Evolutionary conservation across 2,797 vertebrate genomes (phyloP).

Genomic region (Micrastur ruficollis): DNA sequence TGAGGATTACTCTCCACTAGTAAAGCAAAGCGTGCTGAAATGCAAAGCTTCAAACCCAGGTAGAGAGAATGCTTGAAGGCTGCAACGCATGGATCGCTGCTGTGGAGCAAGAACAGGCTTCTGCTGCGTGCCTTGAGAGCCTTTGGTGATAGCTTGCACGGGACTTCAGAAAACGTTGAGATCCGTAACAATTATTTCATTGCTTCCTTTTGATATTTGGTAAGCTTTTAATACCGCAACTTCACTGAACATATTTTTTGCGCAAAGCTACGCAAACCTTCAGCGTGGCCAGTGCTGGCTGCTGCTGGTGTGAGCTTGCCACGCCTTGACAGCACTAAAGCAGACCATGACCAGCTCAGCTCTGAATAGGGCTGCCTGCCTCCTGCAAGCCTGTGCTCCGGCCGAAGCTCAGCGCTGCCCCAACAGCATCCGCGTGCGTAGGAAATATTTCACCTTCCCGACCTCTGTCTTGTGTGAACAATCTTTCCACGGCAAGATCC

Average conservation of each 20-base stretch:
- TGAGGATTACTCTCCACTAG: not conserved
- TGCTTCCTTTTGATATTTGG: not conserved
- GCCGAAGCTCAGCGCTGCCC: not conserved
- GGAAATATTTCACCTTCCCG: not conserved
- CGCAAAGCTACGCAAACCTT: rapidly evolving
- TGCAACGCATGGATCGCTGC: not conserved
- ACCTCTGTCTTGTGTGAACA: too few relatives aligned
- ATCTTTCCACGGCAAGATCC: not conserved
- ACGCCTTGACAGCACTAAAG: too few relatives aligned
- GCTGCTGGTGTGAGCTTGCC: not conserved
- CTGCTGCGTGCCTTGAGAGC: not conserved
- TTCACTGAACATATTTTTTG: too few relatives aligned
- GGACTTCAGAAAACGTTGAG: too few relatives aligned
- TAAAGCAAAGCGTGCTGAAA: not conserved
- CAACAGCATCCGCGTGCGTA: too few relatives aligned
- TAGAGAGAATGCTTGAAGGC: not conserved
- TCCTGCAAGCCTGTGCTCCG: too few relatives aligned
- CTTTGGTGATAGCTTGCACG: not conserved
- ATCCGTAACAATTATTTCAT: not conserved
- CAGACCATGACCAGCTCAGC: too few relatives aligned
- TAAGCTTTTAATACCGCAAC: not conserved
- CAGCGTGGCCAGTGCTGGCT: too few relatives aligned
- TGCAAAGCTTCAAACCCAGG: not conserved
- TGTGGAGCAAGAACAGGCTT: not conserved
- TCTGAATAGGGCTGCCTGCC: too few relatives aligned